Conservation (phyloP, 2,888 invertebrate genomes). For the Drosophila colorata region DNA sequence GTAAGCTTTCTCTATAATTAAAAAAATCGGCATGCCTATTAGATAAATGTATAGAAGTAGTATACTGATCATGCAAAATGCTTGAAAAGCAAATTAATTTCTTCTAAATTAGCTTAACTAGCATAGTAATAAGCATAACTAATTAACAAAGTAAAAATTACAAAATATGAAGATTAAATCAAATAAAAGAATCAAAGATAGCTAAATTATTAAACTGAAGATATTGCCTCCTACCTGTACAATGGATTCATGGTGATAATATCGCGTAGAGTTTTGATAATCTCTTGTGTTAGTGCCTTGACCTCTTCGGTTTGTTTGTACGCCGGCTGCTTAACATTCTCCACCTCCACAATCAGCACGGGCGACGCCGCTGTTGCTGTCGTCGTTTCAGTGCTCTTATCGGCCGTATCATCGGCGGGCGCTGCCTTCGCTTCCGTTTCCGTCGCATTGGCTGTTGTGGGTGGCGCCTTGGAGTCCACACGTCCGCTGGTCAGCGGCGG, state of each 20-base stretch:
- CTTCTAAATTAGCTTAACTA: background rate
- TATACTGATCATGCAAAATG: slow-evolving; percentile 3
- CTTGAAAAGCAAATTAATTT: background rate
- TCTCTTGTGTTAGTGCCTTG: slow-evolving; percentile 97
- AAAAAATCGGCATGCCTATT: slow-evolving; percentile 22
- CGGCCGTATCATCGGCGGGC: slow-evolving; percentile 4
- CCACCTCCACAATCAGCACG: slow-evolving; percentile 96
- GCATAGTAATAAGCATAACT: background rate
- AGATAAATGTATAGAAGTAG: slow-evolving; percentile 5
- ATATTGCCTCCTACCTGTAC: slow-evolving; percentile 87
- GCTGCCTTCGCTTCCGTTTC: background rate
- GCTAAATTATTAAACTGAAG: background rate
- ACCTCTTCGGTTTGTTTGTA: slow-evolving; percentile 97
- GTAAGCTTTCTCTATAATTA: slow-evolving; percentile 93
- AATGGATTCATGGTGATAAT: slow-evolving; percentile 98
- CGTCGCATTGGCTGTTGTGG: slow-evolving; percentile 25
- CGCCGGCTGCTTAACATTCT: slow-evolving; percentile 95
- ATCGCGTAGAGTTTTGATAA: slow-evolving; percentile 98
- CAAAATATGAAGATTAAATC: background rate
- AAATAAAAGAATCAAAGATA: background rate
- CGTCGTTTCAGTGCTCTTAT: slow-evolving; percentile 12
- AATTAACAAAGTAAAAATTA: background rate
- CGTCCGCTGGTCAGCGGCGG: slow-evolving; percentile 36
- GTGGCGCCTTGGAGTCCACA: slow-evolving; percentile 21
- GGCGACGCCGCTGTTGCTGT: slow-evolving; percentile 71